A percentile compares a stretch with the other conserved stretches of the same genome.
These are phyloP conservation scores for Zaprionus ornatus DNA, from an alignment of 1,140 invertebrate species.

Conservation along the genomic window DNA sequence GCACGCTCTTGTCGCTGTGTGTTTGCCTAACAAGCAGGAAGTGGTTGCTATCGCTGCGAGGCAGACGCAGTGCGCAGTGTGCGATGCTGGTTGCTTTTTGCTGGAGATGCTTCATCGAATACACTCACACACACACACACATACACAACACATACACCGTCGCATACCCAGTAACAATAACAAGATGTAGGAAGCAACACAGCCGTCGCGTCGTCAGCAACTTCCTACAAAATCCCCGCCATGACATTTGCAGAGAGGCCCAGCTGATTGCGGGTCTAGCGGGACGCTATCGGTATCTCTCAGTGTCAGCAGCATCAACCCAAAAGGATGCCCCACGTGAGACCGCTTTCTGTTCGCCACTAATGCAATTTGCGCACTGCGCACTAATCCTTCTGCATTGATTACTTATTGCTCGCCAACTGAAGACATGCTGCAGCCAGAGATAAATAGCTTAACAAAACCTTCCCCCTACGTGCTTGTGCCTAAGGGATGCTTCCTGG, in stretches of 20 bases:
- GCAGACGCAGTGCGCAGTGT: neutral
- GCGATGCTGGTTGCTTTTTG: neutral
- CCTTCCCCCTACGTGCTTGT: neutral
- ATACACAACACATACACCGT: neutral
- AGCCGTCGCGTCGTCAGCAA: neutral
- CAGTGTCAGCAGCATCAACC: constrained; percentile 7
- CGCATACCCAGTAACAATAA: neutral
- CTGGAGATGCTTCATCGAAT: constrained; percentile 1
- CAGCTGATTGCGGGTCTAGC: neutral
- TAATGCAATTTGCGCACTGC: neutral
- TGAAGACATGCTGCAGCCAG: neutral
- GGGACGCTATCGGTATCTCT: neutral
- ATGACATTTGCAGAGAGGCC: neutral
- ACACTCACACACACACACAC: neutral
- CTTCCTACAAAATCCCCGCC: constrained; percentile 3
- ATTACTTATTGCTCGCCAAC: neutral
- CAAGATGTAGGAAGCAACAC: constrained; percentile 4
- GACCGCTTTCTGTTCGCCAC: neutral
- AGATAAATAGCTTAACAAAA: neutral
- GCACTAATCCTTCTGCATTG: constrained; percentile 2
- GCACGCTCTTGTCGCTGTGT: constrained; percentile 2
- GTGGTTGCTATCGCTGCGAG: neutral
- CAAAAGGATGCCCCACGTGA: no score
- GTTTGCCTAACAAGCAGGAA: constrained; percentile 9
- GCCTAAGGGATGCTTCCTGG: neutral